These are phyloP conservation scores for Fabriciana adippe DNA, from an alignment of 2,888 invertebrate genomes.

Conservation along the genomic window DNA sequence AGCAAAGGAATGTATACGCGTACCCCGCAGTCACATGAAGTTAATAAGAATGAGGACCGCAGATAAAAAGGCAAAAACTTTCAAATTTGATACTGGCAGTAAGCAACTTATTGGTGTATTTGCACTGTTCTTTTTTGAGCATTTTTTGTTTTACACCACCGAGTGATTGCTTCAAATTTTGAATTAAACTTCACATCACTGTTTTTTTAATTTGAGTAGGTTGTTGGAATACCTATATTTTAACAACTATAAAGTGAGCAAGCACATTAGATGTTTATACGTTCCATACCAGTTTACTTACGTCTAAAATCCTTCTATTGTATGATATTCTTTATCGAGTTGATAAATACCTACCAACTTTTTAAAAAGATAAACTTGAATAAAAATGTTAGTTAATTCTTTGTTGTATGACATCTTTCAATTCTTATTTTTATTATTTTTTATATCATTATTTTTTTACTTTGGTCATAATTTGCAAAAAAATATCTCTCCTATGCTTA, in stretches of 20 bases:
- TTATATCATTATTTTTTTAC: too few species aligned
- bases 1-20: slow-evolving; percentile 72
- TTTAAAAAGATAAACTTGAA: too few species aligned
- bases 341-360: too few species aligned
- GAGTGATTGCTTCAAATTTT: slow-evolving; percentile 57
- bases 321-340: too few species aligned
- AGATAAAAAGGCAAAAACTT: slow-evolving; percentile 81
- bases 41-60: slow-evolving; percentile 84
- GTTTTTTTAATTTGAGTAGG: neutral
- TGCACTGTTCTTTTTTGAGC: slow-evolving; percentile 42
- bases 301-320: too few species aligned
- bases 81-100: slow-evolving; percentile 85
- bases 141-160: slow-evolving; percentile 54
- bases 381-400: too few species aligned
- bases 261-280: neutral
- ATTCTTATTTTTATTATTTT: too few species aligned
- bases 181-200: slow-evolving; percentile 19
- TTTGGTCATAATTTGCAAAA: too few species aligned
- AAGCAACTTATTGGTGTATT: slow-evolving; percentile 55
- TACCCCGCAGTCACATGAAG: slow-evolving; percentile 84
- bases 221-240: neutral
- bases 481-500: too few species aligned
- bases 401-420: too few species aligned
- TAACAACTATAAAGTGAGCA: neutral
- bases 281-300: too few species aligned